Evolutionary conservation across 2,797 vertebrate genomes (phyloP), one percentile per base, ranked within the genome.

Genomic region (Fringilla coelebs): DNA sequence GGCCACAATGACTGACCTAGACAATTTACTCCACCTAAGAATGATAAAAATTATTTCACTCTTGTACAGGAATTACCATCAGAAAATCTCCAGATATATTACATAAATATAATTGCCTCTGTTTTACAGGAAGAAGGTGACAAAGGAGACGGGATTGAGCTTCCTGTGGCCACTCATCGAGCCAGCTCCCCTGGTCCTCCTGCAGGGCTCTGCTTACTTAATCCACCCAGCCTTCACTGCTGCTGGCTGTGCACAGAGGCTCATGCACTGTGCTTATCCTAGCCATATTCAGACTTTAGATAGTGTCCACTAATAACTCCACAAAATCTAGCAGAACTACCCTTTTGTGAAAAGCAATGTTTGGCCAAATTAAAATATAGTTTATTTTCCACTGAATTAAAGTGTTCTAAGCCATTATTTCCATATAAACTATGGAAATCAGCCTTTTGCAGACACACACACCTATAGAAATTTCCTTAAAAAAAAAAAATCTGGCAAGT

Each of bases 81-180:
- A 67, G 49, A 80, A 62, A 40, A 74, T 40, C 16, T 63, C 13
- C 29, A 34, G 17, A 54, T 38, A 54, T 12, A 49, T 29, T 19
- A 24, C 11, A 29, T 10, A 29, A 8, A 10, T 34, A 26, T 28
- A 65, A 78, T 4, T 49, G 20, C 11, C 16, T 72, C 34, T 48
- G 28, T 60, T 90, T 71, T 21, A 36, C 48, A 86, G 48, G n/a
- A 85, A 73, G 9, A 63, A 46, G 17, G 11, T 24, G n/a, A 8
- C 70, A 67, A 34, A 71, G 55, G 28, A 41, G 38, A 62, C 11
- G 54, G 19, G 28, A 51, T 2, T 61, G 29, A 73, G 40, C 19
- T 40, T 31, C 17, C n/a, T 40, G 31, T 12, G n/a, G 25, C 9
- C 22, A 11, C 7, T 14, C 28, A 16, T 5, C 0, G 0, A 48